These are phyloP conservation scores for Sebastes diaconus DNA, from an alignment of 2,797 vertebrate species.

Conservation along the genomic window DNA sequence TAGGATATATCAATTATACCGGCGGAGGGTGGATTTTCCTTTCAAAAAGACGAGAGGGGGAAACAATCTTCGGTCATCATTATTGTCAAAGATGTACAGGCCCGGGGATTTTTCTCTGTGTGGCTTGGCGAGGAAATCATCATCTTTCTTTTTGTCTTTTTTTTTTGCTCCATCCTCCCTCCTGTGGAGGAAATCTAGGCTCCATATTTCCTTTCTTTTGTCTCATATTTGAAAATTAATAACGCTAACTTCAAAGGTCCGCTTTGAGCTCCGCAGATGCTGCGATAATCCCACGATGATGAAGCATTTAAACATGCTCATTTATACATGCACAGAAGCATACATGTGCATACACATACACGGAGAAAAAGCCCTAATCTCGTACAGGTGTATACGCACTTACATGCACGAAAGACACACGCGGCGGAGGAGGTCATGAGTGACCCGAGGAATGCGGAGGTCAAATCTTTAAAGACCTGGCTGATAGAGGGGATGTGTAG, in stretches of 20 bases:
- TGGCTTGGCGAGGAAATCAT: constrained; percentile 19
- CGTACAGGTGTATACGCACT: constrained; percentile 64
- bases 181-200: constrained; percentile 14
- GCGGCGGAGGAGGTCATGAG: constrained; percentile 62
- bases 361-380: constrained; percentile 50
- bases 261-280: constrained; percentile 23
- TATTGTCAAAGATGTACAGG: constrained; percentile 32
- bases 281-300: constrained; percentile 57
- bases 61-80: constrained; percentile 34
- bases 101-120: constrained; percentile 28
- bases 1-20: constrained; percentile 40
- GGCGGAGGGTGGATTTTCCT: constrained; percentile 35
- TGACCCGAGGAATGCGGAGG: constrained; percentile 76
- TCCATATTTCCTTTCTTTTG: constrained; percentile 44
- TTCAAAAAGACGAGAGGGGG: constrained; percentile 11
- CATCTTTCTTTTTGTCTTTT: constrained; percentile 1
- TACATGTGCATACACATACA: constrained; percentile 29
- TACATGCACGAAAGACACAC: constrained; percentile 26
- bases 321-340: not conserved
- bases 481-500: constrained; percentile 78
- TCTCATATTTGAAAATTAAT: constrained; percentile 61
- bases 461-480: constrained; percentile 78
- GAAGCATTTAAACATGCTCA: constrained; percentile 42
- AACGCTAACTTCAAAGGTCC: constrained; percentile 60
- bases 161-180: constrained; percentile 6